A percentile compares a stretch with the other conserved stretches of the same genome.
Evolutionary conservation across 2,888 invertebrate species (phyloP).

Genomic region (Plagodis pulveraria): DNA sequence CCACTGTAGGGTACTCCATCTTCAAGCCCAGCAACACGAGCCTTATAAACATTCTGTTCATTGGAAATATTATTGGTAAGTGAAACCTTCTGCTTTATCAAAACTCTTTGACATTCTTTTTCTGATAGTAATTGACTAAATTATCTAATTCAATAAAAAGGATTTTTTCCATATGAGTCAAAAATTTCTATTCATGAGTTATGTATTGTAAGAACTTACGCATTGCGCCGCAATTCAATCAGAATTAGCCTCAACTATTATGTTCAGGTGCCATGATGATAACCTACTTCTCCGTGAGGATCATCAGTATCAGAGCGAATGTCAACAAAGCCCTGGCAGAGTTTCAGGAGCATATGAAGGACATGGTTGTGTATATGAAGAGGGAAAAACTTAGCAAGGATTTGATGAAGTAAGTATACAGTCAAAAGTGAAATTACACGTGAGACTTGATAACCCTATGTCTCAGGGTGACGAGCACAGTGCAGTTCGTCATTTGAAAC

Average conservation of each 20-base stretch:
- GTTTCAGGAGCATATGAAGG: conserved; percentile 69
- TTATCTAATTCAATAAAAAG: too few relatives aligned
- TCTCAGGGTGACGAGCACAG: too few relatives aligned
- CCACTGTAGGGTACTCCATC: conserved; percentile 64
- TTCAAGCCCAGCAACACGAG: conserved; percentile 62
- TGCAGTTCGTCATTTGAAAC: too few relatives aligned
- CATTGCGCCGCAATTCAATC: too few relatives aligned
- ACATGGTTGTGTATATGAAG: conserved; percentile 62
- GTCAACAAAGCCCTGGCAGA: conserved; percentile 67
- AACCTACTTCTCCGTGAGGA: conserved; percentile 69
- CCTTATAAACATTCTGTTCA: conserved; percentile 56
- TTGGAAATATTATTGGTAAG: conserved; percentile 63
- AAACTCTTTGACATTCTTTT: too few relatives aligned
- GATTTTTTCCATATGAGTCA: too few relatives aligned
- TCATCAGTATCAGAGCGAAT: conserved; percentile 71
- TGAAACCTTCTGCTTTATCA: not conserved
- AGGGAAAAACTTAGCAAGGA: conserved; percentile 52
- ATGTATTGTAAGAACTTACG: too few relatives aligned
- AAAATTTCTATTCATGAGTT: too few relatives aligned
- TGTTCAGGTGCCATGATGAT: conserved; percentile 59
- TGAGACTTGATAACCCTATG: too few relatives aligned
- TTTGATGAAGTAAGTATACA: conserved; percentile 54
- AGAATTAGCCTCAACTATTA: not conserved
- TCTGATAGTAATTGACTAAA: not conserved
- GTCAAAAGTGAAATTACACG: not conserved